These are phyloP conservation scores for Onychostruthus taczanowskii DNA, from an alignment of 2,113 vertebrate genomes.

Conservation along the genomic window DNA sequence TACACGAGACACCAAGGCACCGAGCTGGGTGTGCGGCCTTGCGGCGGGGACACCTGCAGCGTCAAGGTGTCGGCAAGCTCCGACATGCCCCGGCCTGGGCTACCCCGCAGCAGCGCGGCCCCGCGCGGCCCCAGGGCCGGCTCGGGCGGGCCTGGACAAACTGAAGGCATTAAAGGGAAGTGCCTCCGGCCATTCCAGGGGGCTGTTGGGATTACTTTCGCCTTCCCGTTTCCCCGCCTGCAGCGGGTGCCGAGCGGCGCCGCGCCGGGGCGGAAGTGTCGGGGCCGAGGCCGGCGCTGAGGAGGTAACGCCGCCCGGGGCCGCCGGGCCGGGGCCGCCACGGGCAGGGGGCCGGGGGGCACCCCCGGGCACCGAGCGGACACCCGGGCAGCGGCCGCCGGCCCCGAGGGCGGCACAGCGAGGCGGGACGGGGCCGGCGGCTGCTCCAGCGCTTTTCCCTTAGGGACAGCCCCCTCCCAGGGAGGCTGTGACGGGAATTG, in stretches of 20 bases:
- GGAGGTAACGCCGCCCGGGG: background rate
- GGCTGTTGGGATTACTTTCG: background rate
- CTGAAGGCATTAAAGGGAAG: background rate
- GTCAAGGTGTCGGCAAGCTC: background rate
- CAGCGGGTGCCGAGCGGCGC: background rate
- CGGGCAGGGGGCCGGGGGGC: background rate
- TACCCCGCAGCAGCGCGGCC: background rate
- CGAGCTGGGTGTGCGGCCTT: background rate
- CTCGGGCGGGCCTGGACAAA: background rate
- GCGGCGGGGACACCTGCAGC: fast-evolving
- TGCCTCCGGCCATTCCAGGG: background rate
- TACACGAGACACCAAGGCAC: fast-evolving
- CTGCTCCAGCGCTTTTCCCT: background rate
- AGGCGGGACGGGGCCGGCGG: background rate
- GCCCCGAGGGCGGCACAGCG: background rate
- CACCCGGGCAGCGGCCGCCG: background rate
- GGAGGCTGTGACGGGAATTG: background rate
- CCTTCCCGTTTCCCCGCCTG: background rate
- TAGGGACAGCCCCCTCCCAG: background rate
- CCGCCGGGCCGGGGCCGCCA: background rate
- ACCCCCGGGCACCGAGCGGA: no score
- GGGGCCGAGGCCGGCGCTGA: background rate
- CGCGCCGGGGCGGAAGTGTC: conserved; percentile 6
- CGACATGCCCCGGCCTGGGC: fast-evolving
- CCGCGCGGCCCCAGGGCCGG: no score